Evolutionary conservation across 2,797 vertebrate species (phyloP), one percentile per base, ranked within the genome.

Genomic region (Enteromius trimaculatus): DNA sequence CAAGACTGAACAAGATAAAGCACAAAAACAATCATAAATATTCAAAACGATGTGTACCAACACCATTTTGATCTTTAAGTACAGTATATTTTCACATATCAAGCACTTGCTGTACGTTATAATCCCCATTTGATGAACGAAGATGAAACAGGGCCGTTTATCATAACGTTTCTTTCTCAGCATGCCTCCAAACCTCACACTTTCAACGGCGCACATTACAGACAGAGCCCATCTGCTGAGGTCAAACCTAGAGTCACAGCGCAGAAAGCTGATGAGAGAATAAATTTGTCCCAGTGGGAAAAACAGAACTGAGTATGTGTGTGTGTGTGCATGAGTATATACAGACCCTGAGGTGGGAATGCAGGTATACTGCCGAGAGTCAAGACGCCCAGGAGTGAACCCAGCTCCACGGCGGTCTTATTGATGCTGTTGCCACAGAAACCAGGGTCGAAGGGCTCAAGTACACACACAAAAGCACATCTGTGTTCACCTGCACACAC

Each of bases 341-440:
- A 69, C 17, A 60, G n/a, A 79, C 13, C 62, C 71, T 6, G 60
- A 55, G 71, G 80, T 76, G 72, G 69, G 47, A 82, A 82, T 79
- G 44, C 82, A 79, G 64, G 76, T 84, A 79, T 55, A 68, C 21
- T 65, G 71, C 77, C 64, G 65, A 79, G 81, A 79, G 69, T 51
- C 70, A 60, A 79, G 60, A 58, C 8, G 34, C 65, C 14, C 72
- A 85, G 68, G 76, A 82, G 68, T 80, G 77, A 80, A 72, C 51
- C 31, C 17, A 58, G 71, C 80, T 86, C 62, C 55, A 76, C 75
- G n/a, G 77, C 62, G 39, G 62, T 70, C 81, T 83, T 76, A 83
- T 83, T 80, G 85, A 86, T 86, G 85, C 70, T 53, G 85, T 86
- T 86, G 70, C 85, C 85, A 86, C 81, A 86, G 85, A 76, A 86